Base-by-base conservation (phyloP, 2,888 invertebrate species). In the Pristionchus exspectatus region DNA sequence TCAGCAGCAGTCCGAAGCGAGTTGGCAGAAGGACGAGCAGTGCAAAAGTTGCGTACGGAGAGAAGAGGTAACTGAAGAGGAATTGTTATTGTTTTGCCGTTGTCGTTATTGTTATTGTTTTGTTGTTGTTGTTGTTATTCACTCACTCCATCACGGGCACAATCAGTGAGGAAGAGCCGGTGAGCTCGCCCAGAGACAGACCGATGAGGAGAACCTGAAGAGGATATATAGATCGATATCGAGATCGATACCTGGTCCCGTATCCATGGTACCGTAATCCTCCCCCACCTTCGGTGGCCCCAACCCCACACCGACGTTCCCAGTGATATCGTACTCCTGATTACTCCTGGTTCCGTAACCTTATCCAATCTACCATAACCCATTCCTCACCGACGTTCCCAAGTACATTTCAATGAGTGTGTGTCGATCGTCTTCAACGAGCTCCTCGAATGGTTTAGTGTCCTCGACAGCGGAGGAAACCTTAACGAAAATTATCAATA, bases 401-500 rank as follows among this genome's bases (percentile, higher is more conserved):
- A 88, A 74, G 16, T 88, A 88, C 88, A 88, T 88, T 74, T 88
- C 88, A n/a, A 88, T 66, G 63, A 86, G 59, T 24, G 59, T 86
- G 86, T 86, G 86, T 38, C 86, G 33, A n/a, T 59, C 59, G 77
- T 88, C 59, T n/a, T 77, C 88, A 14, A 44, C 33, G n/a, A 88
- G 50, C 33, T 56, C 77, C n/a, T 54, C 56, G 88, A 88, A 88
- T 27, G 88, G 74, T n/a, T 88, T 77, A 0, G 72, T 24, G 18
- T 88, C 88, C 54, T 88, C 74, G 77, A 56, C 74, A 7, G 88
- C 88, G 3, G 72, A 27, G n/a, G 27, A 21, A 2, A 87, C 87
- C 87, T 87, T 27, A 27, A 33, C 7, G 16, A 14, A 16, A 50
- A 18, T 59, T 33, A 21, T 86, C 66, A 12, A 27, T 56, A 77